Base-by-base conservation (phyloP, 2,888 invertebrate genomes). In the Microchrysa polita region DNA sequence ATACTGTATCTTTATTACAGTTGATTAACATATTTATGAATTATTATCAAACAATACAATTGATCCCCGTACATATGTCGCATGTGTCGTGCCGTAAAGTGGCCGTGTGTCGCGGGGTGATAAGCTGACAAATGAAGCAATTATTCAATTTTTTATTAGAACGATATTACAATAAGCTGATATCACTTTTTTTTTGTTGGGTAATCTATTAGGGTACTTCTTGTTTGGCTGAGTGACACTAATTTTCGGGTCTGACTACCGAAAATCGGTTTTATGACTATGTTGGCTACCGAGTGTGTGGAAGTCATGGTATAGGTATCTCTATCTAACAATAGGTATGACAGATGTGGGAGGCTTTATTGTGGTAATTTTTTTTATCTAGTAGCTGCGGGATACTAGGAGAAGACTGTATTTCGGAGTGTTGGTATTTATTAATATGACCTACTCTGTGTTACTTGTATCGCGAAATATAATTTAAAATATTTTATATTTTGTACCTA, bases 21-120 rank as follows among this genome's bases (percentile, higher is more conserved):
- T 57, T 71, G 34, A 71, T 71, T 57, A 71, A 71, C 71, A 57
- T 53, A 69, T 69, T 67, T 67, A 67, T 67, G 67, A 67, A 67
- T 67, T 67, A 67, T 67, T 67, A 67, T 67, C 67, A 44, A 48
- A 67, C 42, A 67, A 67, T 67, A 44, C 40, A 65, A 65, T 65
- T 48, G 48, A 48, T 48, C 48, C 48, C 12, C 22, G n/a, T 48
- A 67, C 67, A 44, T 63, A 44, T 63, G 63, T 63, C 63, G 48
- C 48, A 20, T 63, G 20, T 44, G 63, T 63, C 63, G 42, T 7
- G n/a, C 63, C 16, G 27, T 34, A 34, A 23, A 22, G 57, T 57
- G 57, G 23, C 23, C 20, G 61, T 22, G 16, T 34, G 42, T 63
- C 34, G 14, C n/a, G n/a, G n/a, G 16, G 7, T 59, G 59, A 59